Percentiles rank a stretch among this genome's conserved stretches.
Evolutionary conservation across 2,888 invertebrate species (phyloP).

Genomic region (Plagiodera versicolora): DNA sequence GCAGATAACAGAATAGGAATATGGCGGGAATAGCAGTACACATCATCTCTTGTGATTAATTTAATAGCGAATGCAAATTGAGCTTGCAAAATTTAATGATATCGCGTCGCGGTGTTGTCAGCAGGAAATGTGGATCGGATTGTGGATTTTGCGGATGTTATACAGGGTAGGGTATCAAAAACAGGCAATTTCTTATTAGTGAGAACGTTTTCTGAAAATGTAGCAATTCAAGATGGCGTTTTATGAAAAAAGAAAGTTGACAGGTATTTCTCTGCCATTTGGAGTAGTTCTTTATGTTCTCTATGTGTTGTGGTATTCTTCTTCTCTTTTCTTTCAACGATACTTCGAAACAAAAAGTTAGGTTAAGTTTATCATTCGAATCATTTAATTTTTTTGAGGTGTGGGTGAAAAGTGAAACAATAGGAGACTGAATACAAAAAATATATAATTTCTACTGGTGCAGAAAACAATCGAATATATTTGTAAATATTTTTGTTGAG

Average conservation of each 20-base stretch:
- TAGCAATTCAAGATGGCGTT: too few species aligned
- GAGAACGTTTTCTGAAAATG: too few species aligned
- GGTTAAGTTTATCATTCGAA: too few species aligned
- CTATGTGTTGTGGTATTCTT: too few species aligned
- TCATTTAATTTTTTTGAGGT: not conserved
- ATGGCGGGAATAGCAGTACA: too few species aligned
- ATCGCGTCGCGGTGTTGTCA: not conserved
- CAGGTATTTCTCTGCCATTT: too few species aligned
- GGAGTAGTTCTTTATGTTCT: too few species aligned
- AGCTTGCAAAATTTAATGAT: not conserved
- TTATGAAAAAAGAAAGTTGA: too few species aligned
- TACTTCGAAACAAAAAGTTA: too few species aligned
- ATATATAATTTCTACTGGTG: conserved; percentile 50
- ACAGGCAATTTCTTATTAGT: not conserved
- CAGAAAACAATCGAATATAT: conserved; percentile 43
- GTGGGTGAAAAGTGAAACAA: conserved; percentile 27
- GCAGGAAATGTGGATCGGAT: conserved; percentile 4
- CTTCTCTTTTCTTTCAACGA: too few species aligned
- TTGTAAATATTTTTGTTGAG: conserved; percentile 46
- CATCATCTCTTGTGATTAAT: not conserved
- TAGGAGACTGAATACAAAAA: conserved; percentile 44
- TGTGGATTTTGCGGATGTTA: too few species aligned
- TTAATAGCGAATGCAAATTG: conserved; percentile 11
- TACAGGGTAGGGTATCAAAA: too few species aligned
- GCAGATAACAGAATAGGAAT: not conserved